phyloP scores from a whole-genome alignment of 2,888 invertebrate species.

The Agrochola circellaris region DNA sequence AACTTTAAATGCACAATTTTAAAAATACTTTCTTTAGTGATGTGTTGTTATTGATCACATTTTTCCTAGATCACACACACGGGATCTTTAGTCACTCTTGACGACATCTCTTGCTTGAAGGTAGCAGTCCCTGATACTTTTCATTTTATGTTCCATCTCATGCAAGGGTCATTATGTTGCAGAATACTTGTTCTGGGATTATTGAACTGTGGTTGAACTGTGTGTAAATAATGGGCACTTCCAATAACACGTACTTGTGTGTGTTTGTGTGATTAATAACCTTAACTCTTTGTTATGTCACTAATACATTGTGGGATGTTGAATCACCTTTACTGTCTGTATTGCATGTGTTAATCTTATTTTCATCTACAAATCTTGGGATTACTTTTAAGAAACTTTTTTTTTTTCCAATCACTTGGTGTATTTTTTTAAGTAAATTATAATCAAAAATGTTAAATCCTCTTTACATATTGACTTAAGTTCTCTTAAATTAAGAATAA shows the following conservation, averaged over 20 bases:
- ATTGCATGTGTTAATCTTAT: conserved; percentile 69
- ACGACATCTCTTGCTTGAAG: conserved; percentile 64
- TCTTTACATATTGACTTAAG: not conserved
- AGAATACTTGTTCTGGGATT: conserved; percentile 57
- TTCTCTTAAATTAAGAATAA: not conserved
- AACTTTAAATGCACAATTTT: conserved; percentile 48
- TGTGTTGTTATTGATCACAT: conserved; percentile 71
- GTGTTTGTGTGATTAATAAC: conserved; percentile 74
- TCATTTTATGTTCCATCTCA: conserved; percentile 76
- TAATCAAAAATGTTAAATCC: not conserved
- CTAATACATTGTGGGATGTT: conserved; percentile 75
- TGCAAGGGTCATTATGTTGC: conserved; percentile 74
- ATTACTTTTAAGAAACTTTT: conserved; percentile 13
- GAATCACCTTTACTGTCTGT: conserved; percentile 62
- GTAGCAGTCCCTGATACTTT: conserved; percentile 63
- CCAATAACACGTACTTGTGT: conserved; percentile 64
- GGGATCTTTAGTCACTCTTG: conserved; percentile 57
- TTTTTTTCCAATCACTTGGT: not conserved
- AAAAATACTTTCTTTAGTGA: conserved; percentile 57
- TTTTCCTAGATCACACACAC: conserved; percentile 64
- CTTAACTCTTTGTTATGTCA: conserved; percentile 75
- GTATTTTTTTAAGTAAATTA: conserved; percentile 8
- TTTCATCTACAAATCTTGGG: conserved; percentile 32
- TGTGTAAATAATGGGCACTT: conserved; percentile 70
- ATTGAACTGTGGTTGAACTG: conserved; percentile 52